Conservation (phyloP, 2,113 vertebrate species). For the Sinocyclocheilus anophthalmus region DNA sequence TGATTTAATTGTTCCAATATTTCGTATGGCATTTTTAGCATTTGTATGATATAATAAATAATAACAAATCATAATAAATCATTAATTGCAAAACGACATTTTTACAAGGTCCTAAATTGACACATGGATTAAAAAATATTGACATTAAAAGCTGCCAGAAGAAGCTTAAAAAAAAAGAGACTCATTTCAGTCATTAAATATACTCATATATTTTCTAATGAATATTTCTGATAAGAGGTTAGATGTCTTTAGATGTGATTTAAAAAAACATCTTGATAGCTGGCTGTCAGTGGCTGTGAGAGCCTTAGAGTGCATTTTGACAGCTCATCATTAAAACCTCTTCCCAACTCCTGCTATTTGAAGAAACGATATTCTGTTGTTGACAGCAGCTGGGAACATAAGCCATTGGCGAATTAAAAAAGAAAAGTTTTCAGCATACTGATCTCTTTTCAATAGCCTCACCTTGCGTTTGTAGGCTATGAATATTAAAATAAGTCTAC, state of each 20-base stretch:
- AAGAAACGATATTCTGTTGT: constrained; percentile 25
- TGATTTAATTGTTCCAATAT: no score
- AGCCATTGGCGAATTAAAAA: background rate
- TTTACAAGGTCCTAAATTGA: background rate
- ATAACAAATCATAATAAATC: background rate
- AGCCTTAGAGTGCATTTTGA: constrained; percentile 29
- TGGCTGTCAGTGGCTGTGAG: constrained; percentile 15
- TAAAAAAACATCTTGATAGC: background rate
- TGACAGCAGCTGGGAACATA: constrained; percentile 23
- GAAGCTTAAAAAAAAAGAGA: no score
- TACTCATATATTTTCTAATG: background rate
- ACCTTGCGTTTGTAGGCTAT: background rate
- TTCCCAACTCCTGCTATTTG: constrained; percentile 18
- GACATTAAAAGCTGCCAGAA: background rate
- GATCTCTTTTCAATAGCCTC: background rate
- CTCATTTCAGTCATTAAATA: background rate
- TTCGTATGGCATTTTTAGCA: no score
- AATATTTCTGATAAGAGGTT: background rate
- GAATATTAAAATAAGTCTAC: background rate
- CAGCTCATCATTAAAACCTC: constrained; percentile 38
- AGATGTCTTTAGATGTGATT: background rate
- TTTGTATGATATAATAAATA: background rate
- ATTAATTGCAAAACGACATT: background rate
- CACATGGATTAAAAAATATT: background rate
- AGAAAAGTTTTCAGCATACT: background rate